Percentiles rank a stretch among this genome's conserved stretches.
phyloP scores from a whole-genome alignment of 1,140 invertebrate genomes.

The Drosophila seguyi region DNA sequence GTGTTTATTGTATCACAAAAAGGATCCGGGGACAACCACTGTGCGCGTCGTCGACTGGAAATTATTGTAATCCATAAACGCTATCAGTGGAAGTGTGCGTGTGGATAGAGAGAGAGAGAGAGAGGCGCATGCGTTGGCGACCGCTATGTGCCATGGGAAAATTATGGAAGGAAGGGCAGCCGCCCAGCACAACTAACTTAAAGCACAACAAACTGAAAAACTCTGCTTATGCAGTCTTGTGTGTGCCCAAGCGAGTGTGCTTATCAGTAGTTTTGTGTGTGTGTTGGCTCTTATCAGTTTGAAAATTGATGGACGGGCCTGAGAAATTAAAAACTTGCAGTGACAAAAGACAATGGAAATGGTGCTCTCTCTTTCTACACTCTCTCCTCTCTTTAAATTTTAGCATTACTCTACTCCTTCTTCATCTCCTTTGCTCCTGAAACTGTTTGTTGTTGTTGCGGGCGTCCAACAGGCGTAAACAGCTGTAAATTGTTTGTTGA shows the following conservation, averaged over 20 bases:
- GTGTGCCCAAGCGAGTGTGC: neutral
- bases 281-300: slow-evolving; percentile 46
- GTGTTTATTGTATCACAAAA: slow-evolving; percentile 8
- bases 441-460: slow-evolving; percentile 14
- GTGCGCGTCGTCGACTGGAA: slow-evolving; percentile 54
- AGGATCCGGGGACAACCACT: slow-evolving; percentile 40
- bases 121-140: slow-evolving; percentile 62
- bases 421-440: neutral
- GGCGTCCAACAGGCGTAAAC: slow-evolving; percentile 78
- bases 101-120: no score
- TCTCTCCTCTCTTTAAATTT: neutral
- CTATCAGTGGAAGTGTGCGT: slow-evolving; percentile 52
- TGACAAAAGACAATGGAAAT: slow-evolving; percentile 14
- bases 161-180: slow-evolving; percentile 39
- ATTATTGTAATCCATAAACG: slow-evolving; percentile 72
- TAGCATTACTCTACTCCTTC: neutral
- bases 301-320: slow-evolving; percentile 9
- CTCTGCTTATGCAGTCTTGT: slow-evolving; percentile 4
- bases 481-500: slow-evolving; percentile 76
- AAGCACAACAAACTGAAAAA: slow-evolving; percentile 11
- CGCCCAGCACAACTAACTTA: slow-evolving; percentile 25
- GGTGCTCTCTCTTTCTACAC: neutral
- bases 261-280: slow-evolving; percentile 24
- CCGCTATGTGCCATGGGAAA: slow-evolving; percentile 24
- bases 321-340: slow-evolving; percentile 13